These are phyloP conservation scores for Falcaria lacertinaria DNA, from an alignment of 2,888 invertebrate species.

Conservation along the genomic window DNA sequence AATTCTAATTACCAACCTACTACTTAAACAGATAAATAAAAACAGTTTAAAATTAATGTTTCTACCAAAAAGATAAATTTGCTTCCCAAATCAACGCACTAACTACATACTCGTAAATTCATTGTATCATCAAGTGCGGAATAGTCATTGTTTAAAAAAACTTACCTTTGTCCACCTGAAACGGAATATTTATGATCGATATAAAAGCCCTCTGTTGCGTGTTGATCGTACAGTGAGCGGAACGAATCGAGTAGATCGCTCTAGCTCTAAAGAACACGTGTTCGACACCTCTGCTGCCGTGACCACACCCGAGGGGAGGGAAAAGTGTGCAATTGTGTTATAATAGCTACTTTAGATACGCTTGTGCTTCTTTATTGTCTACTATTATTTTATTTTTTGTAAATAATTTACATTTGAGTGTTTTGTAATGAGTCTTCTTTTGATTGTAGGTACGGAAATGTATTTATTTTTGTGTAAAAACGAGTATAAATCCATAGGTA, in stretches of 20 bases:
- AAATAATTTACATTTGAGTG: constrained; percentile 11
- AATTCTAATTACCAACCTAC: no score
- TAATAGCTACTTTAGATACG: constrained; percentile 61
- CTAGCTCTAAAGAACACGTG: constrained; percentile 69
- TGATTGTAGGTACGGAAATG: no score
- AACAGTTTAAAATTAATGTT: no score
- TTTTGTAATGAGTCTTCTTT: constrained; percentile 5
- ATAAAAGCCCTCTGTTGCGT: constrained; percentile 50
- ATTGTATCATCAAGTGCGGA: no score
- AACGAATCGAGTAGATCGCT: constrained; percentile 62
- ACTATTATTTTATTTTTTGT: constrained; percentile 22
- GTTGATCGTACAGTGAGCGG: constrained; percentile 48
- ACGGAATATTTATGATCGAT: constrained; percentile 42
- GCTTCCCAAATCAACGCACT: no score
- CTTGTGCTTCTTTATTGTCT: constrained; percentile 50
- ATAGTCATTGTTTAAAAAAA: constrained; percentile 19
- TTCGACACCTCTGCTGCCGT: constrained; percentile 60
- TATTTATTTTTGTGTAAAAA: no score
- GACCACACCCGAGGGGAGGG: constrained; percentile 39
- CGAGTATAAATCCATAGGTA: no score
- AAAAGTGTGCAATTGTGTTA: constrained; percentile 53
- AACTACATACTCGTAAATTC: no score
- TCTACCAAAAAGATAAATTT: no score
- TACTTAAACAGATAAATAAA: no score
- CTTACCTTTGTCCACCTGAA: constrained; percentile 9